phyloP scores from a whole-genome alignment of 2,888 invertebrate species.

The Vannuccia rotundouncinata region DNA sequence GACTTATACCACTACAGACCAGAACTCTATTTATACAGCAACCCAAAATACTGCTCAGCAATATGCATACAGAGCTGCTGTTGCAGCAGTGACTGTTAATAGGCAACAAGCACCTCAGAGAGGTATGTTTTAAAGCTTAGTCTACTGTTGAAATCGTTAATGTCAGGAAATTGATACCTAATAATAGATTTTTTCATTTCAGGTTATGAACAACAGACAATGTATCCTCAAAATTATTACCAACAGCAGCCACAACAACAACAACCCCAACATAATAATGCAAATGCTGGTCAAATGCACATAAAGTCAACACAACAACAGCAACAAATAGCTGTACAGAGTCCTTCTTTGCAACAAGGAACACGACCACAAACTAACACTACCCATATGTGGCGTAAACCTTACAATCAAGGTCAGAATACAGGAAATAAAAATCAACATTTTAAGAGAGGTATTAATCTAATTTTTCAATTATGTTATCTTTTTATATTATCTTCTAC shows the following conservation, averaged over 20 bases:
- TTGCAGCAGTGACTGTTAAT: not conserved
- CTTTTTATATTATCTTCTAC: not conserved
- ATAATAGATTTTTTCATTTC: not conserved
- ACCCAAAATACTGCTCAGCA: not conserved
- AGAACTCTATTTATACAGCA: not conserved
- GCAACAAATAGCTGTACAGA: slow-evolving; percentile 6
- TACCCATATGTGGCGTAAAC: not conserved
- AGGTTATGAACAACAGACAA: slow-evolving; percentile 1
- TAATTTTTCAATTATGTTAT: not conserved
- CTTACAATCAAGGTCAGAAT: not conserved
- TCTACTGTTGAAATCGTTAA: not conserved
- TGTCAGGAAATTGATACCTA: not conserved
- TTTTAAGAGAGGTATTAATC: slow-evolving; percentile 3
- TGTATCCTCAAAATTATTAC: not conserved
- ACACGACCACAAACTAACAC: not conserved
- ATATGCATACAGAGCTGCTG: not conserved
- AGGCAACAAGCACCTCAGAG: not conserved
- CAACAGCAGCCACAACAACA: not conserved
- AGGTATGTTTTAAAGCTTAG: not conserved
- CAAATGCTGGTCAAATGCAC: not conserved
- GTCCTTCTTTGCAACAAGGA: not conserved
- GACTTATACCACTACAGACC: not conserved
- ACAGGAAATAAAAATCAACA: not conserved
- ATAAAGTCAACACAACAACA: not conserved
- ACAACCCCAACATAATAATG: not conserved